Base-by-base conservation (phyloP, 2,113 vertebrate genomes). In the Xenopus borealis region DNA sequence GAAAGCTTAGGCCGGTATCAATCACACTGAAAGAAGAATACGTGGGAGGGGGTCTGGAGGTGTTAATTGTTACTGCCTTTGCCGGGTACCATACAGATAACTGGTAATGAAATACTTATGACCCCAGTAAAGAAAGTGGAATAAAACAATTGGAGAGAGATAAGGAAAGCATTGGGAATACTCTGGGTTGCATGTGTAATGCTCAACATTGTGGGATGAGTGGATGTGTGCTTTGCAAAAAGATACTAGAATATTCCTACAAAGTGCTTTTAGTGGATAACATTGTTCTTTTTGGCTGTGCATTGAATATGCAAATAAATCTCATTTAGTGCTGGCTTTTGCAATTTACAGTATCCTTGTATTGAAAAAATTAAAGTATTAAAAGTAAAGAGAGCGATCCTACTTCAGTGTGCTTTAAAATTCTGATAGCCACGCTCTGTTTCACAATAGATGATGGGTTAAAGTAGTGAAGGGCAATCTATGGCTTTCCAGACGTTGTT, bases 1-100 rank as follows among this genome's bases (percentile, higher is more conserved):
- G 94, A 98, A 98, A 96, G 94, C 93, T 55, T 92, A 94, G 94
- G 94, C 94, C 92, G 90, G 93, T 96, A 97, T 97, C 95, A 96
- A 96, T 98, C 96, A 96, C 92, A 90, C 87, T 95, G 94, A 97
- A 95, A 95, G 93, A 89, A 91, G 91, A 61, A 62, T 30, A 44
- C 2, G 55, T 14, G 46, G 66, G 65, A 53, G 57, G 72, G 72
- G 66, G 53, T 18, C 50, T 11, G 58, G 58, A 20, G 72, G 59
- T 91, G 92, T 96, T 96, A 97, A 96, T 97, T 96, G 94, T 95
- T 92, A 92, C 86, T 86, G 93, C 93, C 17, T 92, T 91, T 92
- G 94, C 91, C 92, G 92, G 23, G 88, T 91, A 92, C 88, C 90
- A 90, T 90, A 92, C 92, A 92, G 92, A 93, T 94, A 93, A 93